Evolutionary conservation across 2,888 invertebrate species (phyloP), one percentile per base, ranked within the genome.

Genomic region (Oscheius onirici): DNA sequence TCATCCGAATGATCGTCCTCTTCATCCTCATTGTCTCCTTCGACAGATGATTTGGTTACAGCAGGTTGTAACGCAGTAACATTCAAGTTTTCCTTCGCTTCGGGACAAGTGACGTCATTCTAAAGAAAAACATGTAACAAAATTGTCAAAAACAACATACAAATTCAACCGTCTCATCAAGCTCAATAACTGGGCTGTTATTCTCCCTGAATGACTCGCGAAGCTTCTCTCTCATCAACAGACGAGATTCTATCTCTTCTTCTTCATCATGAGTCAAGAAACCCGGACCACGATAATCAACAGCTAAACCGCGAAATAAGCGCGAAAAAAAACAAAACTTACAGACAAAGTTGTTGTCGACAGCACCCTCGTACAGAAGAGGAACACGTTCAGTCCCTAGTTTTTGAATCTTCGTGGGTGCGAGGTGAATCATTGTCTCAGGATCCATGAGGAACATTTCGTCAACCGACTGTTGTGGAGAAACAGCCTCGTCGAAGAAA

Each of bases 241-340:
- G n/a, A 24, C 66, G 69, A 17, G 43, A 28, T 40, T 70, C 70
- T 1, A 77, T 15, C 43, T 78, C 75, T 22, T 75, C 77, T 40
- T 79, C 79, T 26, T 77, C 79, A 13, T 79, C 79, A 68, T 81
- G 81, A 11, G 79, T 74, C 20, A 77, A 17, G 70, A 81, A 81
- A n/a, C 81, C 81, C 0, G 81, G 79, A 6, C 81, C 81, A n/a
- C 76, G 68, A 44, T 76, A 76, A 28, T 24, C 8, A 10, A 78
- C 67, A 22, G 69, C 76, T 76, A 51, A 41, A 73, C 66, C 2
- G 40, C 15, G 20, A 60, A 40, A 24, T 40, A n/a, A n/a, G n/a
- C n/a, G n/a, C 13, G 26, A n/a, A 17, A n/a, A 17, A 26, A 28
- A 28, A 3, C 10, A 34, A 17, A 66, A 51, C 65, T 43, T 40